phyloP scores from a whole-genome alignment of 35 echinoderm and acorn worm species.

The Acanthaster planci region DNA sequence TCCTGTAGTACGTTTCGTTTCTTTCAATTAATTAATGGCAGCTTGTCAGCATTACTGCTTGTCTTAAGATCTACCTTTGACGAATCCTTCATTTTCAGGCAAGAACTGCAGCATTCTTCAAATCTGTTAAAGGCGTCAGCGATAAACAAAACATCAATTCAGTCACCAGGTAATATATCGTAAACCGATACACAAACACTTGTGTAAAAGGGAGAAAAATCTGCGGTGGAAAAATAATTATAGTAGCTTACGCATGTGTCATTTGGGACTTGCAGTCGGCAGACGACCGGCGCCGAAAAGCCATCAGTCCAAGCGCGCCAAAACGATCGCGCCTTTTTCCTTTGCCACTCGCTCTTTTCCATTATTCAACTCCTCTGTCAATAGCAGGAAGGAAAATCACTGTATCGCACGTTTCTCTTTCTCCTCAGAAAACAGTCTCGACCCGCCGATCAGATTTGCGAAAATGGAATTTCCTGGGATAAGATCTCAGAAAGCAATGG shows the following conservation, averaged over 20 bases:
- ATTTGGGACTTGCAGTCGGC: not conserved
- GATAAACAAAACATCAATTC: not conserved
- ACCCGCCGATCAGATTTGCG: constrained; percentile 14
- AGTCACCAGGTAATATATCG: not conserved
- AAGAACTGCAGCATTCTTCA: too few species aligned
- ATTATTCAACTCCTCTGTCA: not conserved
- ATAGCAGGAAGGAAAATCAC: not conserved
- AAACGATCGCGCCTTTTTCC: too few species aligned
- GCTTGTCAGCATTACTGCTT: too few species aligned
- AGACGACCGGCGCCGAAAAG: not conserved
- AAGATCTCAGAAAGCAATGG: not conserved
- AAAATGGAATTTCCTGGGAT: constrained; percentile 31
- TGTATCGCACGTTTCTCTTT: not conserved
- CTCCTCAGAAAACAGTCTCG: not conserved
- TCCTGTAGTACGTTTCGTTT: too few species aligned
- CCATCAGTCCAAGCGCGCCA: constrained; percentile 4
- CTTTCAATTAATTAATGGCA: too few species aligned
- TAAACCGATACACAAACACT: constrained; percentile 26
- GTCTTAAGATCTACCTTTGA: too few species aligned
- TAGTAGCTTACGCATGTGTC: not conserved
- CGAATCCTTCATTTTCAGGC: too few species aligned
- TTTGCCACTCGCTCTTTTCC: too few species aligned
- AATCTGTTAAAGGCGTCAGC: not conserved
- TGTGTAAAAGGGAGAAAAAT: not conserved
- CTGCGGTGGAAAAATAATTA: constrained; percentile 17